Evolutionary conservation across 1,140 invertebrate genomes (phyloP).

Genomic region (Trichomalopsis sarcophagae): DNA sequence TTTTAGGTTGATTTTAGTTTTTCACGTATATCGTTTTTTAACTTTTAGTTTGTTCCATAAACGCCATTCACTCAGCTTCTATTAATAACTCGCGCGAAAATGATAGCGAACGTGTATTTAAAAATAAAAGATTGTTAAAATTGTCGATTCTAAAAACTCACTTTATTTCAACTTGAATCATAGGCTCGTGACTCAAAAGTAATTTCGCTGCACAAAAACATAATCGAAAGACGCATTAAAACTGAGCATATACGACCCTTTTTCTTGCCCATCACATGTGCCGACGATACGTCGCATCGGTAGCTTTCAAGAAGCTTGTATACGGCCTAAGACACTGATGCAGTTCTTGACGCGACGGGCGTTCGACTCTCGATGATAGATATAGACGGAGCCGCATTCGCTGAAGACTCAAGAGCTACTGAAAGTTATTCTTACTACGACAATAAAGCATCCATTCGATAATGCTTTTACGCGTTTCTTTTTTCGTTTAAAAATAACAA

Average conservation of each 20-base stretch:
- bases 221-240: background rate
- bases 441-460: conserved; percentile 11
- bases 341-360: background rate
- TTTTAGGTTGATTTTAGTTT: no score
- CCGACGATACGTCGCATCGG: background rate
- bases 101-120: no score
- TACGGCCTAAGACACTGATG: background rate
- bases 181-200: no score
- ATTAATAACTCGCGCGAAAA: no score
- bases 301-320: conserved; percentile 22
- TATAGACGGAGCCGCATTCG: background rate
- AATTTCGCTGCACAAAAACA: no score
- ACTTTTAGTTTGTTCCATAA: no score
- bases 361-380: background rate
- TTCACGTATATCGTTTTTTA: no score
- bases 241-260: background rate
- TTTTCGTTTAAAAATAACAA: background rate
- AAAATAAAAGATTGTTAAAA: no score
- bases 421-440: conserved; percentile 8
- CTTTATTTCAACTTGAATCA: no score
- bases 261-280: background rate
- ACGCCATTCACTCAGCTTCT: no score
- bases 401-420: conserved; percentile 8
- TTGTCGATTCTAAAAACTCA: no score
- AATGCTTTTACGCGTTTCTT: background rate